Conservation (phyloP, 2,888 invertebrate genomes). For the Drosophila subquinaria region DNA sequence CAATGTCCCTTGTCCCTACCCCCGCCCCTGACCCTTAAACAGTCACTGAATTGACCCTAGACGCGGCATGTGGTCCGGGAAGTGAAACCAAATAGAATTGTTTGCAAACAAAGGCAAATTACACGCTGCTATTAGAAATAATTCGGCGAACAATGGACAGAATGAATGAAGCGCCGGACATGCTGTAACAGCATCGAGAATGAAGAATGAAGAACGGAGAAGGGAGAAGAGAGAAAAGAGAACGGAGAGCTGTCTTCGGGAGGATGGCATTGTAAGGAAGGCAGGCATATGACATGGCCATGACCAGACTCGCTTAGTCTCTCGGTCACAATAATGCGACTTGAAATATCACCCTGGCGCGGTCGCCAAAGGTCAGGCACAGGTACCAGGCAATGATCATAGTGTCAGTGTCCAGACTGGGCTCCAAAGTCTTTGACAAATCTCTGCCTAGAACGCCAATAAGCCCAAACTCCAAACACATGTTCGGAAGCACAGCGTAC, state of each 20-base stretch:
- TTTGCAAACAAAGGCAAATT: constrained; percentile 81
- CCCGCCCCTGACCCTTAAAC: constrained; percentile 6
- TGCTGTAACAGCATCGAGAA: constrained; percentile 41
- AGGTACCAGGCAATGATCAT: constrained; percentile 20
- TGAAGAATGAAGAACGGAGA: neutral
- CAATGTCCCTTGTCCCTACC: constrained; percentile 8
- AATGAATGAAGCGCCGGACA: constrained; percentile 67
- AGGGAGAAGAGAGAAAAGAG: neutral
- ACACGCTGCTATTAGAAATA: constrained; percentile 80
- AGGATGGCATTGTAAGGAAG: constrained; percentile 23
- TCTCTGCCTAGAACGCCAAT: constrained; percentile 53
- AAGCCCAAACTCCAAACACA: constrained; percentile 41
- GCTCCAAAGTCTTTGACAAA: constrained; percentile 59
- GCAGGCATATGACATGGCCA: constrained; percentile 13
- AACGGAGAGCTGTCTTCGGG: neutral
- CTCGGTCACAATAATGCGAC: constrained; percentile 68
- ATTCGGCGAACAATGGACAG: constrained; percentile 69
- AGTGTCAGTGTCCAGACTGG: constrained; percentile 23
- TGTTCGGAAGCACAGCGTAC: constrained; percentile 66
- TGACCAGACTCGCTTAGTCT: constrained; percentile 17
- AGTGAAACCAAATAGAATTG: constrained; percentile 80
- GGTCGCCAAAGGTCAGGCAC: constrained; percentile 65
- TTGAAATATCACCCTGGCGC: constrained; percentile 69
- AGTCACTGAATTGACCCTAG: constrained; percentile 41
- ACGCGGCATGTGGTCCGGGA: constrained; percentile 73